A percentile compares a stretch with the other conserved stretches of the same genome.
Evolutionary conservation across 2,797 vertebrate species (phyloP).

Genomic region (Gadopsis marmoratus): DNA sequence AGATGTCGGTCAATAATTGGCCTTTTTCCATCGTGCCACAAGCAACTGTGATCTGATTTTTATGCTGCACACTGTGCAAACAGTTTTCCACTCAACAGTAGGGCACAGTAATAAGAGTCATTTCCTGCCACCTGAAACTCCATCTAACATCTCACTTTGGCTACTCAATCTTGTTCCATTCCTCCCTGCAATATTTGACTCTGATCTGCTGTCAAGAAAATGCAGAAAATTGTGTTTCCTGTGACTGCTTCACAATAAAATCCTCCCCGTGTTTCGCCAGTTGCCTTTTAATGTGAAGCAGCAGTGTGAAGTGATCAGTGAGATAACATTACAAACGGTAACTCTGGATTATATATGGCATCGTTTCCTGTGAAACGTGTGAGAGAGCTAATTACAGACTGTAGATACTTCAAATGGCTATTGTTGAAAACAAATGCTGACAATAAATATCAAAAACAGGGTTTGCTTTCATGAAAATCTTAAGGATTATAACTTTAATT

Average conservation of each 20-base stretch:
- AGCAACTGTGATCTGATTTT: neutral
- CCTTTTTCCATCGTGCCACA: neutral
- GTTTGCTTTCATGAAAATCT: neutral
- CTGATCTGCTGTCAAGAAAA: neutral
- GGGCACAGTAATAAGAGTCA: neutral
- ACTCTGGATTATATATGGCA: too few species aligned
- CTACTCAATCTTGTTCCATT: neutral
- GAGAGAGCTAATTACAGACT: neutral
- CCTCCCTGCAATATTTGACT: neutral
- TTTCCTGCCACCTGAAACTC: neutral
- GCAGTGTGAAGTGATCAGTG: neutral
- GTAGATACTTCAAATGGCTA: neutral
- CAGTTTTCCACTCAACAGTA: neutral
- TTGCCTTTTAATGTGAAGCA: neutral
- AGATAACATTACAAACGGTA: neutral
- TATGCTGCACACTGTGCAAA: neutral
- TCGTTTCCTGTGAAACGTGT: neutral
- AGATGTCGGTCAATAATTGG: neutral
- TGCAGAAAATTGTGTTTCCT: neutral
- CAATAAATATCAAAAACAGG: neutral
- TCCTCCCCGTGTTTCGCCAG: neutral
- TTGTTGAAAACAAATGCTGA: neutral
- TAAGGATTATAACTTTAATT: neutral
- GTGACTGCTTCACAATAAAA: neutral
- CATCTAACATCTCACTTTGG: neutral